A percentile compares a stretch with the other conserved stretches of the same genome.
phyloP scores from a whole-genome alignment of 2,113 vertebrate species.

The Thunnus thynnus region DNA sequence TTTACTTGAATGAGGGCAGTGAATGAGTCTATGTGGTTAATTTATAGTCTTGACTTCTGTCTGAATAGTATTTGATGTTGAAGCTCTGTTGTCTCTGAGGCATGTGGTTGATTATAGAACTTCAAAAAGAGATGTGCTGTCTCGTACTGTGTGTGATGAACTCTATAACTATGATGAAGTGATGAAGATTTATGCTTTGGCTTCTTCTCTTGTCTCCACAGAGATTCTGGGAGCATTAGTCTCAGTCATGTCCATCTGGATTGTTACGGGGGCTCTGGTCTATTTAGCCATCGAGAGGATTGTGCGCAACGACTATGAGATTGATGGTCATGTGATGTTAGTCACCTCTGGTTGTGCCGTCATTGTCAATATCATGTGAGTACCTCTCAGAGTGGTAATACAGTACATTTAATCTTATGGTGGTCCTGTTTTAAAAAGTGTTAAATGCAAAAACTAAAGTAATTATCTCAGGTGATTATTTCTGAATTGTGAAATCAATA shows the following conservation, averaged over 20 bases:
- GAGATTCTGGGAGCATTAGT: slow-evolving; percentile 94
- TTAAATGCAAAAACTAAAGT: neutral
- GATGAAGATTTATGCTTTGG: neutral
- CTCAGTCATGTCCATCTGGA: slow-evolving; percentile 96
- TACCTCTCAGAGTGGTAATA: slow-evolving; percentile 4
- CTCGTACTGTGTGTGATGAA: neutral
- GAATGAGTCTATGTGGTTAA: too few relatives aligned
- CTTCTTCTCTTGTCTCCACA: slow-evolving; percentile 56
- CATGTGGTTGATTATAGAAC: neutral
- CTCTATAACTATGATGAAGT: neutral
- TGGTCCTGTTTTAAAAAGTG: neutral
- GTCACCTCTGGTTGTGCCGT: slow-evolving; percentile 92
- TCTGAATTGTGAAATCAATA: too few relatives aligned
- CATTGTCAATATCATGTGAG: slow-evolving; percentile 94
- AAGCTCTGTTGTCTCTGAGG: slow-evolving; percentile 1
- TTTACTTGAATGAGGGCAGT: too few relatives aligned
- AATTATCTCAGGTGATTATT: too few relatives aligned
- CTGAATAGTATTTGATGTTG: neutral
- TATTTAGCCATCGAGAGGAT: slow-evolving; percentile 94
- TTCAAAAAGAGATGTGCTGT: neutral
- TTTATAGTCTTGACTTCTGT: neutral
- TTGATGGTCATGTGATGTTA: slow-evolving; percentile 93
- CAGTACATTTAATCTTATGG: neutral
- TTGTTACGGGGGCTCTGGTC: slow-evolving; percentile 92
- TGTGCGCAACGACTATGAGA: slow-evolving; percentile 94